Evolutionary conservation across 1,140 invertebrate species (phyloP).

Genomic region (Heliconius himera): DNA sequence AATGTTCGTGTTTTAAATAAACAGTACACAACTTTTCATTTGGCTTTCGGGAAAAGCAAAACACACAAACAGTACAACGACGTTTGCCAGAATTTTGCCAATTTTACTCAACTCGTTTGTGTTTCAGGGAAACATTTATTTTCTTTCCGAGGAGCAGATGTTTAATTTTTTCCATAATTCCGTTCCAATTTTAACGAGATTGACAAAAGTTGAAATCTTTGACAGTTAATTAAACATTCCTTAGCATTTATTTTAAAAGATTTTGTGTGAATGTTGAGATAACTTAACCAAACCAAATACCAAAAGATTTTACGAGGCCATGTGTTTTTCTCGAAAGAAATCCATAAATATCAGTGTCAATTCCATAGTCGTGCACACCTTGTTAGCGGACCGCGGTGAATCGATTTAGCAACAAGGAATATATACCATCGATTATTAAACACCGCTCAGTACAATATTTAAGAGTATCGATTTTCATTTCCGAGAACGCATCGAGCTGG

Average conservation of each 20-base stretch:
- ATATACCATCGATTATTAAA: slow-evolving; percentile 35
- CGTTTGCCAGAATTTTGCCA: slow-evolving; percentile 50
- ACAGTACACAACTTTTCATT: slow-evolving; percentile 11
- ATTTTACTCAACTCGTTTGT: slow-evolving; percentile 62
- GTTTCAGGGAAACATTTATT: slow-evolving; percentile 61
- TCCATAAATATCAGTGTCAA: slow-evolving; percentile 34
- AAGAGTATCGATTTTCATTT: slow-evolving; percentile 49
- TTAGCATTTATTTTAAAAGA: slow-evolving; percentile 47
- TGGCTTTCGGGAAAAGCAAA: slow-evolving; percentile 14
- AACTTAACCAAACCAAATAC: background rate
- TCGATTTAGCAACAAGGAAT: slow-evolving; percentile 35
- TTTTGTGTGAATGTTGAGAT: slow-evolving; percentile 43
- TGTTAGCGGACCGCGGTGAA: slow-evolving; percentile 39
- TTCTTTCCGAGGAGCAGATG: slow-evolving; percentile 58
- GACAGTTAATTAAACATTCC: slow-evolving; percentile 69
- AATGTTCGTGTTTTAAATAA: background rate
- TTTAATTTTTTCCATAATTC: slow-evolving; percentile 51
- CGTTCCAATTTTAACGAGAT: slow-evolving; percentile 64
- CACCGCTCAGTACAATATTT: slow-evolving; percentile 32
- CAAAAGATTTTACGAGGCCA: background rate
- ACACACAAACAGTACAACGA: slow-evolving; percentile 26
- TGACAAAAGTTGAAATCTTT: slow-evolving; percentile 61
- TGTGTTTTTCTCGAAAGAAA: slow-evolving; percentile 14
- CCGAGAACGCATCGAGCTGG: slow-evolving; percentile 41
- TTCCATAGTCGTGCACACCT: slow-evolving; percentile 29